Evolutionary conservation across 2,113 vertebrate genomes (phyloP), one percentile per base, ranked within the genome.

Genomic region (Ivindomyrus marchei): DNA sequence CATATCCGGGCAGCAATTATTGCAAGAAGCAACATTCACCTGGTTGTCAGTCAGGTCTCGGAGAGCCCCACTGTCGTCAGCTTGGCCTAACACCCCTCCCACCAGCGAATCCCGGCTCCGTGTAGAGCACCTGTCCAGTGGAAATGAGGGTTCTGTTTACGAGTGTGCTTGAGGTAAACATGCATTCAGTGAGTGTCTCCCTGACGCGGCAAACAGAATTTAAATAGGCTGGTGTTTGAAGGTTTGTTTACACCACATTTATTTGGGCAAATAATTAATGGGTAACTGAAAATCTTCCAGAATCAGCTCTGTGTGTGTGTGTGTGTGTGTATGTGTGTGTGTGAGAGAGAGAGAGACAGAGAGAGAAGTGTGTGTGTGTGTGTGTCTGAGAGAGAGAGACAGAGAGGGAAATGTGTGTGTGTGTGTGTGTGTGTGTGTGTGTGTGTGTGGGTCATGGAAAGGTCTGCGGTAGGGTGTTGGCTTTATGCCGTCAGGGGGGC

Each of bases 151-250:
- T 9, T 47, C 36, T 10, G 4, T 84, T 83, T 84, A 84, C 9
- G 15, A 46, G 80, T 45, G 80, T 39, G 70, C 27, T 39, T 39
- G 17, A 47, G 36, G 80, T 46, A 46, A 84, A 21, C 39, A 11
- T 84, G 80, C 21, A 42, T 46, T 47, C 31, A 77, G 70, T 74
- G n/a, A 36, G 17, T 10, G 7, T 47, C 52, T 62, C 39, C 39
- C 53, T 66, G 31, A 45, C 21, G 21, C 10, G 49, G 19, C 21
- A 58, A 88, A 62, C 87, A 4, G 87, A 88, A 62, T 88, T 24
- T 88, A 45, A 88, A 88, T 58, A 8, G 19, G 53, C 36, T 58
- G 36, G 24, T 88, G 56, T 84, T 88, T 88, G 53, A 88, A 88
- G 87, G 56, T 88, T 88, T 88, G 53, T 88, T 58, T 62, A 88